Evolutionary conservation across 2,888 invertebrate genomes (phyloP).

Genomic region (Rosalia funebris): DNA sequence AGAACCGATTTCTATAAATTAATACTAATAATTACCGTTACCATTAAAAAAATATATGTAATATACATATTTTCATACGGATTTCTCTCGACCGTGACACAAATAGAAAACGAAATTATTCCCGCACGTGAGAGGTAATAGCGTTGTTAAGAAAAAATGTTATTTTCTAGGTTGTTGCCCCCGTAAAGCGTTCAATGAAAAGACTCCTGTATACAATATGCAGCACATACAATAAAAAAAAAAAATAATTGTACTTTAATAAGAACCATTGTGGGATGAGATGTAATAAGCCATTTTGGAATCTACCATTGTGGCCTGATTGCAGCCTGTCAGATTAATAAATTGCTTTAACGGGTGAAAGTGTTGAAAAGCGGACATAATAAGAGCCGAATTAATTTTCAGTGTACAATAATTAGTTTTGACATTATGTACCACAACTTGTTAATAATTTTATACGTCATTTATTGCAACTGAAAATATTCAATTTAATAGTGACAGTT

Average conservation of each 20-base stretch:
- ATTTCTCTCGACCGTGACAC: conserved; percentile 9
- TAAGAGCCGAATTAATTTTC: too few relatives aligned
- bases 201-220: not conserved
- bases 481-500: too few relatives aligned
- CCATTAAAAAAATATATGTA: too few relatives aligned
- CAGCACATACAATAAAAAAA: not conserved
- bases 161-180: conserved; percentile 1
- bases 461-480: too few relatives aligned
- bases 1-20: too few relatives aligned
- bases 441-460: too few relatives aligned
- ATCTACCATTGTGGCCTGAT: not conserved
- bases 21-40: too few relatives aligned
- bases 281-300: not conserved
- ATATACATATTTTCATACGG: not conserved
- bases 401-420: too few relatives aligned
- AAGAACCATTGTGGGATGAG: not conserved
- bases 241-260: conserved; percentile 3
- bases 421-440: too few relatives aligned
- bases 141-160: not conserved
- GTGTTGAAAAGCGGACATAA: not conserved
- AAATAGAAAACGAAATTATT: conserved; percentile 13
- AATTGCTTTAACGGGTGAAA: conserved; percentile 4
- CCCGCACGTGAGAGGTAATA: conserved; percentile 1
- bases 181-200: not conserved
- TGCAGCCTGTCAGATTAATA: not conserved